Evolutionary conservation across 2,888 invertebrate genomes (phyloP).

Genomic region (Leucozona laternaria): DNA sequence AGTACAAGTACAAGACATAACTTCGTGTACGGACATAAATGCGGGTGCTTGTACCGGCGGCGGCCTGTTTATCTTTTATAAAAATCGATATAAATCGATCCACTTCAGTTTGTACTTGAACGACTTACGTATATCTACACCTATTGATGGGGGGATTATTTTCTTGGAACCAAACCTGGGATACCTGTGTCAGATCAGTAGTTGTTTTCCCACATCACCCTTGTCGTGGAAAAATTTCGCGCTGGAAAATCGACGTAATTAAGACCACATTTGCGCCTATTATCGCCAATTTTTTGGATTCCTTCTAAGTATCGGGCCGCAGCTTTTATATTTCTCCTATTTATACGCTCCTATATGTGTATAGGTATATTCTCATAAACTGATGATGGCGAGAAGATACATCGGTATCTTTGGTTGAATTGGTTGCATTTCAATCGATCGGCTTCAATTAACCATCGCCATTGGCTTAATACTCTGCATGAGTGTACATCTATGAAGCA

Average conservation of each 20-base stretch:
- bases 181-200: conserved; percentile 70
- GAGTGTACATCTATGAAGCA: background rate
- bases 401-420: conserved; percentile 72
- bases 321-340: conserved; percentile 20
- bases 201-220: conserved; percentile 75
- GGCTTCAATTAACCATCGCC: conserved; percentile 76
- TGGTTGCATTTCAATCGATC: conserved; percentile 76
- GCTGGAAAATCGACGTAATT: conserved; percentile 73
- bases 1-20: conserved; percentile 26
- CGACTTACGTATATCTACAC: conserved; percentile 10
- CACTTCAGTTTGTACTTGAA: background rate
- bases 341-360: background rate
- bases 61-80: background rate
- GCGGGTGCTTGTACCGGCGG: conserved; percentile 45
- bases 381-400: conserved; percentile 63
- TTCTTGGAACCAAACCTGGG: conserved; percentile 50
- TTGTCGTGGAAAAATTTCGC: conserved; percentile 73
- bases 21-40: conserved; percentile 21
- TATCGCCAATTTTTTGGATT: conserved; percentile 70
- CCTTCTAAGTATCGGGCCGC: conserved; percentile 52
- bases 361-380: background rate
- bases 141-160: conserved; percentile 42
- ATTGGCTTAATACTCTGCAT: conserved; percentile 15
- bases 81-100: conserved; percentile 15
- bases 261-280: conserved; percentile 75